phyloP scores from a whole-genome alignment of 64 coral and sea anemone species.

The Actinia tenebrosa region DNA sequence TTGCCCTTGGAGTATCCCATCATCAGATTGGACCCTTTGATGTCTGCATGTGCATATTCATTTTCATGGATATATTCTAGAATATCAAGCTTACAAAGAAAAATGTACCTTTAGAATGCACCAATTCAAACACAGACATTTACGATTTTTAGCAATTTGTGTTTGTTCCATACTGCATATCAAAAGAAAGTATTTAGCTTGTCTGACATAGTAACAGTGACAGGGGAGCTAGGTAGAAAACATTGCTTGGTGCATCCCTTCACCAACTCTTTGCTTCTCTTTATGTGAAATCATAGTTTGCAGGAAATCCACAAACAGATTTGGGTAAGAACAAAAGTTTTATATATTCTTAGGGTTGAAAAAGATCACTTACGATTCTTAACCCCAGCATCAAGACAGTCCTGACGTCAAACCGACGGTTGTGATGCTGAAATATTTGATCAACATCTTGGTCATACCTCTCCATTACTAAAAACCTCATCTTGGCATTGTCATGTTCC shows the following conservation, averaged over 20 bases:
- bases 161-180: too few relatives aligned
- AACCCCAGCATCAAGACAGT: slow-evolving; percentile 78
- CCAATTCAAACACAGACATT: too few relatives aligned
- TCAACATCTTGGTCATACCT: slow-evolving; percentile 88
- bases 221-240: too few relatives aligned
- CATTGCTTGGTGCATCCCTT: too few relatives aligned
- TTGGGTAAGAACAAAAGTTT: too few relatives aligned
- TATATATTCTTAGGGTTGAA: neutral
- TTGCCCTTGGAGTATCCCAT: slow-evolving; percentile 81
- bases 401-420: slow-evolving; percentile 67
- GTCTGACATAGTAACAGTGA: too few relatives aligned
- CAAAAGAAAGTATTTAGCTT: too few relatives aligned
- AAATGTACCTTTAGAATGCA: neutral
- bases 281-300: too few relatives aligned
- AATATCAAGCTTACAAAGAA: slow-evolving; percentile 68
- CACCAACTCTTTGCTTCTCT: too few relatives aligned
- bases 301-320: too few relatives aligned
- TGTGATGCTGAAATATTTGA: slow-evolving; percentile 40
- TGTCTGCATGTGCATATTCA: slow-evolving; percentile 95
- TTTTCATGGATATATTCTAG: slow-evolving; percentile 88
- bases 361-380: slow-evolving; percentile 67
- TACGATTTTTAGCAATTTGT: too few relatives aligned
- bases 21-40: slow-evolving; percentile 97
- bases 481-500: slow-evolving; percentile 58
- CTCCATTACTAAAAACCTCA: slow-evolving; percentile 96